These are phyloP conservation scores for Copsychus sechellarum DNA, from an alignment of 2,113 vertebrate genomes.

Conservation along the genomic window DNA sequence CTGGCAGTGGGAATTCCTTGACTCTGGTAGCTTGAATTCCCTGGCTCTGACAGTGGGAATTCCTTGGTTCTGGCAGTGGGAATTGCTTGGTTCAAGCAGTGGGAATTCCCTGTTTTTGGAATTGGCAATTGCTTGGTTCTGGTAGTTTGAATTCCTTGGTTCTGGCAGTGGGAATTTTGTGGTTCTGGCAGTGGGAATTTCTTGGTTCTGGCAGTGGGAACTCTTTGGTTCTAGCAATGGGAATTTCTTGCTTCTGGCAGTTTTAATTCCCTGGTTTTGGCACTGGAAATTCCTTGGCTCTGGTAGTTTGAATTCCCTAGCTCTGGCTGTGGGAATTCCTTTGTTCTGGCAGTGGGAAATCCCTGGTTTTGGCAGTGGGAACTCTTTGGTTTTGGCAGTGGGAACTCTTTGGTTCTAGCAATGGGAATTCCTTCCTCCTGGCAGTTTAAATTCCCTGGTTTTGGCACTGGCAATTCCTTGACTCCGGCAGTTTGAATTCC, in stretches of 20 bases:
- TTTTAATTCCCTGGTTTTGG: too few relatives aligned
- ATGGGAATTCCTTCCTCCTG: too few relatives aligned
- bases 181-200: too few relatives aligned
- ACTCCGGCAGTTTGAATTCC: rapidly evolving
- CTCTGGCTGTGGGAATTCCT: rapidly evolving
- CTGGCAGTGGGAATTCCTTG: rapidly evolving
- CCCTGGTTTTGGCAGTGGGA: rapidly evolving
- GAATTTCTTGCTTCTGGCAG: too few relatives aligned
- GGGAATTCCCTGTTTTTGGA: too few relatives aligned
- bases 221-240: too few relatives aligned
- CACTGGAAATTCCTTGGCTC: too few relatives aligned
- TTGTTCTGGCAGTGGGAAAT: rapidly evolving
- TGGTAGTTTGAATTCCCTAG: too few relatives aligned
- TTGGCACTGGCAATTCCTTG: neutral
- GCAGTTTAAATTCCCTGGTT: too few relatives aligned
- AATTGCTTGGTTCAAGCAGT: rapidly evolving
- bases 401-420: too few relatives aligned
- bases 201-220: too few relatives aligned
- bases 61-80: too few relatives aligned
- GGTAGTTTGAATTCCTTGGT: rapidly evolving
- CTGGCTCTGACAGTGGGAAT: neutral
- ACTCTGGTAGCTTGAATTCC: neutral
- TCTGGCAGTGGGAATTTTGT: rapidly evolving
- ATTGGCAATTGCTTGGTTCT: neutral
- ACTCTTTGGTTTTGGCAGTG: rapidly evolving